Evolutionary conservation across 2,888 invertebrate genomes (phyloP), one percentile per base, ranked within the genome.

Genomic region (Adelognathus sp.): DNA sequence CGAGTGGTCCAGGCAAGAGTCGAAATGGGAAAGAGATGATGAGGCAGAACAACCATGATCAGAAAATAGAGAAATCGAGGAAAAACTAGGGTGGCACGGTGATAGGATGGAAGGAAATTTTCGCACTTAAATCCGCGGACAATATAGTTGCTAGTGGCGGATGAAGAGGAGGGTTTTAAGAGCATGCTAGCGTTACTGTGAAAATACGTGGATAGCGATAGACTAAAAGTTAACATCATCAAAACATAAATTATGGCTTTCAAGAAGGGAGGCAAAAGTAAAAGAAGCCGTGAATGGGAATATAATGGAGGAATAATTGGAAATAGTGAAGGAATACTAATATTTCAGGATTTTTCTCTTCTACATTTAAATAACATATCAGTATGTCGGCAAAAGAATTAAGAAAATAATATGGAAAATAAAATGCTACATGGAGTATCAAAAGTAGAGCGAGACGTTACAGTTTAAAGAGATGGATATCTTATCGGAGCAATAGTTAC

Each of bases 211-310:
- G 31, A 66, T 2, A 56, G 56, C 2, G 80, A 52, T 6, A 60
- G 63, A 3, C 7, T 80, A 24, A 7, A 18, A 6, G 31, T 81
- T 1, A 81, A 80, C 18, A 72, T 64, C 2, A 56, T 66, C 60
- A 69, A 76, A 61, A n/a, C 72, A 1, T 73, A 82, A 61, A 60
- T 81, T 5, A 54, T 82, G 31, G 73, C 58, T 21, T 81, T 82
- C 33, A 64, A 60, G 27, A 79, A 72, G 33, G 77, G 72, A 16
- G 80, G 2, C 70, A 69, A n/a, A 52, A 44, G 44, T 50, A 52
- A 44, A 63, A 27, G 2, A 44, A 76, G 29, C 7, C 41, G 50
- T 7, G 39, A 69, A 6, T 76, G 70, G 76, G 31, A 11, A n/a
- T 78, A 63, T 56, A 67, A 76, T n/a, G 46, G 44, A n/a, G 6